Conservation (phyloP, 2,113 vertebrate genomes). For the Lanius collurio region DNA sequence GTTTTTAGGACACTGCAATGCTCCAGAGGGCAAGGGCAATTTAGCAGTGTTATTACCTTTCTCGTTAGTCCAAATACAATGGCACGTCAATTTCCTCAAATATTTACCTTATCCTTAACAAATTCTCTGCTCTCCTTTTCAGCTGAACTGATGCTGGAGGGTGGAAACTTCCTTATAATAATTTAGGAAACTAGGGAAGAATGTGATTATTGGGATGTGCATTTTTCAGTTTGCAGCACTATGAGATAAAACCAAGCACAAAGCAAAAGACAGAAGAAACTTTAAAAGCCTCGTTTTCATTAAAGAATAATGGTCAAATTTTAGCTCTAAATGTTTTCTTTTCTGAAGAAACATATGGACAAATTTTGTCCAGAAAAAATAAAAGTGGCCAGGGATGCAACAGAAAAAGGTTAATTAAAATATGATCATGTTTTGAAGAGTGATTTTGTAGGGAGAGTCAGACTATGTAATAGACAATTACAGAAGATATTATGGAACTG, state of each 20-base stretch:
- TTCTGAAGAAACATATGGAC: neutral
- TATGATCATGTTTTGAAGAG: neutral
- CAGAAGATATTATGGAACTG: neutral
- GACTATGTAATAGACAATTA: neutral
- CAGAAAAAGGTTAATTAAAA: neutral
- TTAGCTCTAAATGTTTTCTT: neutral
- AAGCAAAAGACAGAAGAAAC: neutral
- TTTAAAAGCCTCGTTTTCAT: neutral
- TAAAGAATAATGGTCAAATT: neutral
- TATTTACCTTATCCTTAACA: neutral
- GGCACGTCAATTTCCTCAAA: neutral
- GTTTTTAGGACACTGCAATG: neutral
- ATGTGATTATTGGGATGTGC: neutral
- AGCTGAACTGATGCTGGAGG: neutral
- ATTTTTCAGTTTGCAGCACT: neutral
- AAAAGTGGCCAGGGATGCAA: neutral
- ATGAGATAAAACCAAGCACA: neutral
- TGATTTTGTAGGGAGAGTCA: neutral
- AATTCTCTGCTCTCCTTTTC: neutral
- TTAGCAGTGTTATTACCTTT: neutral
- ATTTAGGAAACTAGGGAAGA: neutral
- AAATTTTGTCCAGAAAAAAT: neutral
- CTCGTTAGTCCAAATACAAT: neutral
- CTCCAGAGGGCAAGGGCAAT: neutral
- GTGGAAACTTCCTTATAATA: neutral